phyloP scores from a whole-genome alignment of 2,113 vertebrate genomes.

The Rutilus rutilus region DNA sequence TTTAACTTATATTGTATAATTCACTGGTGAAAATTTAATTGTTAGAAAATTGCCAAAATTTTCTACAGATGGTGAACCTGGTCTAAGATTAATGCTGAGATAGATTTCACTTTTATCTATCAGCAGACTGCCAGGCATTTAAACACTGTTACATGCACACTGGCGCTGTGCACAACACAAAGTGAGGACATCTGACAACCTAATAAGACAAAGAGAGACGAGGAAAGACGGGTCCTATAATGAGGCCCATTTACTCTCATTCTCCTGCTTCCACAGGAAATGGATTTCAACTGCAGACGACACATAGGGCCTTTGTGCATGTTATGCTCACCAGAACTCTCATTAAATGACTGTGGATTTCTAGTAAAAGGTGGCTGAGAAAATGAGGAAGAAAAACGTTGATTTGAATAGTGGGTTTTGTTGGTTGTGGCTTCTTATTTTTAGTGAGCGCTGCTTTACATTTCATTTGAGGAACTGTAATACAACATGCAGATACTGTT shows the following conservation, averaged over 20 bases:
- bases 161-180: neutral
- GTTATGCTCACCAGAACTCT: neutral
- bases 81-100: neutral
- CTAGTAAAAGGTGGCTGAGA: slow-evolving; percentile 26
- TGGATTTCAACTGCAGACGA: slow-evolving; percentile 31
- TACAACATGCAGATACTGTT: neutral
- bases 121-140: neutral
- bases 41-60: neutral
- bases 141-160: neutral
- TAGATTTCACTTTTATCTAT: neutral
- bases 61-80: neutral
- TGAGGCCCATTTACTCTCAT: slow-evolving; percentile 36
- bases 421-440: neutral
- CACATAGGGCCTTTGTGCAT: slow-evolving; percentile 31
- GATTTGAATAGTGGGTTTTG: slow-evolving; percentile 15
- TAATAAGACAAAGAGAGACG: neutral
- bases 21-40: neutral
- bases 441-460: neutral
- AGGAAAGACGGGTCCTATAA: slow-evolving; percentile 13
- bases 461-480: neutral
- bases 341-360: slow-evolving; percentile 11
- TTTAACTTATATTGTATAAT: neutral
- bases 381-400: slow-evolving; percentile 25
- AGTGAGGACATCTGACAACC: neutral
- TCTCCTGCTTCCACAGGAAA: slow-evolving; percentile 36